A percentile compares a stretch with the other conserved stretches of the same genome.
These are phyloP conservation scores for Drosophila helvetica DNA, from an alignment of 2,888 invertebrate genomes.

Conservation along the genomic window DNA sequence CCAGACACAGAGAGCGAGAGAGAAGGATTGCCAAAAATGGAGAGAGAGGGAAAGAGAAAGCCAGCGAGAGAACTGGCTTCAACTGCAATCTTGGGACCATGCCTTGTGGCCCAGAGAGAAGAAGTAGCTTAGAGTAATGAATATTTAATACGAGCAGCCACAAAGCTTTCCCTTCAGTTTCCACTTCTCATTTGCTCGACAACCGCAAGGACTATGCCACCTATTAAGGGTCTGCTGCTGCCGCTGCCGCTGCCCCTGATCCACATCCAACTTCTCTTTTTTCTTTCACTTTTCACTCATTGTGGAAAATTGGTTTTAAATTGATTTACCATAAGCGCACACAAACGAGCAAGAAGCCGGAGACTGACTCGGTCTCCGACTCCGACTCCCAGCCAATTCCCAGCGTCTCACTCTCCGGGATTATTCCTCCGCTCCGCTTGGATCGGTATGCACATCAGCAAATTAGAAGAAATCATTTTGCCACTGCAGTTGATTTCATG, in stretches of 20 bases:
- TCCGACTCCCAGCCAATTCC: slow-evolving; percentile 1
- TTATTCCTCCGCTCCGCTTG: slow-evolving; percentile 28
- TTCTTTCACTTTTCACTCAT: slow-evolving; percentile 42
- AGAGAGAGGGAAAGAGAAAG: slow-evolving; percentile 9
- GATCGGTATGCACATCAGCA: slow-evolving; percentile 72
- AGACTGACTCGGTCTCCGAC: no score
- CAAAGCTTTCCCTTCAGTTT: slow-evolving; percentile 44
- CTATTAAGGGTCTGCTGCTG: background rate
- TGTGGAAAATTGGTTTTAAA: slow-evolving; percentile 76
- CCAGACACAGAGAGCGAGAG: background rate
- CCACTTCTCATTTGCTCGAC: slow-evolving; percentile 59
- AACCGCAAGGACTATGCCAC: slow-evolving; percentile 52
- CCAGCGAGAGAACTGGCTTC: slow-evolving; percentile 4
- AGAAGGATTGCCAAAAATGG: background rate
- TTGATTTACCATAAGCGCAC: slow-evolving; percentile 74
- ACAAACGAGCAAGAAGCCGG: slow-evolving; percentile 13
- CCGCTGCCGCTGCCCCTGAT: background rate
- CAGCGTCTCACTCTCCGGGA: background rate
- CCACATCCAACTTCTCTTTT: background rate
- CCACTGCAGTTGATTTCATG: slow-evolving; percentile 68
- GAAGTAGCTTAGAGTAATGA: slow-evolving; percentile 74
- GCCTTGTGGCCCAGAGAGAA: slow-evolving; percentile 5
- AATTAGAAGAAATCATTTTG: slow-evolving; percentile 69
- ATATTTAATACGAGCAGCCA: slow-evolving; percentile 70
- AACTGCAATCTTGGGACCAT: slow-evolving; percentile 43